Evolutionary conservation across 2,113 vertebrate species (phyloP), one percentile per base, ranked within the genome.

Genomic region (Struthidea cinerea): DNA sequence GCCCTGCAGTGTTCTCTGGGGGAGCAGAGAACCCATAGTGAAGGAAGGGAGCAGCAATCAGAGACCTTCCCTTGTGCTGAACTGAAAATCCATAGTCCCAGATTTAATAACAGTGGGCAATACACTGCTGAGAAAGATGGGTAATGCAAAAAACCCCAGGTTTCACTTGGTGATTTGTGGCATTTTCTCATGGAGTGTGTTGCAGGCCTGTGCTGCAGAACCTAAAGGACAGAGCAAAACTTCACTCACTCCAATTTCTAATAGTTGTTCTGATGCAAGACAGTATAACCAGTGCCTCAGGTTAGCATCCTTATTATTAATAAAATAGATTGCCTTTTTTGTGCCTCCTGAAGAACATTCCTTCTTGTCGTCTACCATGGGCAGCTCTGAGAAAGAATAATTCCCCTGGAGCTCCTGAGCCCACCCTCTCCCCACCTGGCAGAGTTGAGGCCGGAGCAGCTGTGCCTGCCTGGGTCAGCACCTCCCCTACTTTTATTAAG

Each of bases 191-290:
- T 4, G 41, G 20, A 16, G 28, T 1, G 37, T 15, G 16, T 6
- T 23, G 53, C 35, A n/a, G 68, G n/a, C 37, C 69, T 32, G 20
- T 46, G 49, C 63, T 59, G 5, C 42, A 65, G 33, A n/a, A 19
- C 13, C 11, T 53, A 9, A 21, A n/a, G 26, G 21, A 46, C 22
- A 52, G 47, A 63, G 44, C 24, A 41, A 60, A 83, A 28, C 39
- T 33, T 24, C 21, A 1, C 47, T 75, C 28, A 1, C 22, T 37
- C 59, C 63, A 12, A 0, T 9, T 19, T 9, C 63, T 35, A 1
- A 18, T 7, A 6, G 14, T 4, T 41, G 22, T 24, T 75, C 42
- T 39, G 57, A 42, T 28, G 64, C 44, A n/a, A 73, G 35, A 16
- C 30, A 39, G 9, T 4, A 3, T 22, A 53, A 53, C 18, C 32